Evolutionary conservation across 2,797 vertebrate species (phyloP), one percentile per base, ranked within the genome.

Genomic region (Trachops cirrhosus): DNA sequence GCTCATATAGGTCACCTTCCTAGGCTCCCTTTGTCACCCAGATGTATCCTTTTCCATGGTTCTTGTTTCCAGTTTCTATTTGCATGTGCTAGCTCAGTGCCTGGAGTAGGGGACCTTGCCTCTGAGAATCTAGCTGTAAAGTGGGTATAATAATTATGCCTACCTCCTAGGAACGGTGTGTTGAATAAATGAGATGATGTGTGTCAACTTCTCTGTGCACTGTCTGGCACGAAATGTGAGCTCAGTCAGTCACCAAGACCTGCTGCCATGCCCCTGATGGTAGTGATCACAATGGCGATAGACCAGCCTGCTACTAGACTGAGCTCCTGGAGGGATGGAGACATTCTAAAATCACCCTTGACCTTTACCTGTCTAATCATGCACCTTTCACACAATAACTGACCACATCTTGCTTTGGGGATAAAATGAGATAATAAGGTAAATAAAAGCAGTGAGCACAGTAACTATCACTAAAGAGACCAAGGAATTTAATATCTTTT

Each of bases 251-350:
- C 54, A 19, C 29, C 5, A 16, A 37, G n/a, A 6, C 41, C 26
- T 24, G 46, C 19, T 5, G 16, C 71, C 4, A 3, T 11, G 48
- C 41, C 41, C 0, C 54, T 9, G 34, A 16, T 5, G 57, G 15
- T 2, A 4, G 8, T 2, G 6, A 14, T 19, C 34, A 1, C 1
- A 1, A 22, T 18, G 70, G 50, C 5, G 0, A 41, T 2, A 75
- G 67, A 34, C 3, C 2, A 4, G 9, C 4, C 2, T 1, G 15
- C 29, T 39, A 32, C 32, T 1, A 37, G 77, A 59, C 75, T 29
- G 32, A 39, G 68, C 3, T 59, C 21, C 32, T 11, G 12, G 54
- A 62, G 5, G 34, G 41, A 37, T 2, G 50, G 14, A 79, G 57
- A 37, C 46, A 26, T 67, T 62, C n/a, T 37, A 10, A 71, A 62